phyloP scores from a whole-genome alignment of 2,888 invertebrate species.

The Cryptocephalus primarius region DNA sequence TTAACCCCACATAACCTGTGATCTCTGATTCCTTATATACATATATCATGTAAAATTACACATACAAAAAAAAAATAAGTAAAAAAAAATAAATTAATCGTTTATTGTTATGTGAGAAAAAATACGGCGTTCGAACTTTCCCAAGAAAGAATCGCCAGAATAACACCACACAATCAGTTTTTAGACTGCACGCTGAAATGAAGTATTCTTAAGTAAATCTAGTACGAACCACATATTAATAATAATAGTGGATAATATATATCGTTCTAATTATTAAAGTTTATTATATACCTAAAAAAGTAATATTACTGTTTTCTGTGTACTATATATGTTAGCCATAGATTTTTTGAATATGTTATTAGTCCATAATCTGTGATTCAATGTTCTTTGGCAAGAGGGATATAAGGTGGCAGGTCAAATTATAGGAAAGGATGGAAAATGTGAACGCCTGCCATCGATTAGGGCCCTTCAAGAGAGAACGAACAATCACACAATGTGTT shows the following conservation, averaged over 20 bases:
- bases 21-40: conserved; percentile 37
- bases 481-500: conserved; percentile 35
- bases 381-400: conserved; percentile 11
- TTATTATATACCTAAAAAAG: conserved; percentile 30
- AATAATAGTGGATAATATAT: conserved; percentile 33
- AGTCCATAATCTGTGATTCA: conserved; percentile 37
- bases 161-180: conserved; percentile 40
- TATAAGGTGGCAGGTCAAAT: not conserved
- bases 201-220: conserved; percentile 39
- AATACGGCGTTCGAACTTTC: conserved; percentile 6
- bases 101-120: conserved; percentile 29
- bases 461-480: conserved; percentile 3
- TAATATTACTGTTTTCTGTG: conserved; percentile 29
- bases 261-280: conserved; percentile 35
- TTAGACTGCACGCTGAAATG: conserved; percentile 39
- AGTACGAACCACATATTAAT: conserved; percentile 34
- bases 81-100: conserved; percentile 15
- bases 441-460: too few species aligned
- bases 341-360: conserved; percentile 31
- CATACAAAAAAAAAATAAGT: conserved; percentile 32
- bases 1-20: conserved; percentile 36
- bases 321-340: conserved; percentile 36
- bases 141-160: conserved; percentile 8
- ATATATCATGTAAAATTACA: conserved; percentile 33
- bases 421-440: not conserved